phyloP scores from a whole-genome alignment of 2,113 vertebrate species.

The Atherinomorus stipes region DNA sequence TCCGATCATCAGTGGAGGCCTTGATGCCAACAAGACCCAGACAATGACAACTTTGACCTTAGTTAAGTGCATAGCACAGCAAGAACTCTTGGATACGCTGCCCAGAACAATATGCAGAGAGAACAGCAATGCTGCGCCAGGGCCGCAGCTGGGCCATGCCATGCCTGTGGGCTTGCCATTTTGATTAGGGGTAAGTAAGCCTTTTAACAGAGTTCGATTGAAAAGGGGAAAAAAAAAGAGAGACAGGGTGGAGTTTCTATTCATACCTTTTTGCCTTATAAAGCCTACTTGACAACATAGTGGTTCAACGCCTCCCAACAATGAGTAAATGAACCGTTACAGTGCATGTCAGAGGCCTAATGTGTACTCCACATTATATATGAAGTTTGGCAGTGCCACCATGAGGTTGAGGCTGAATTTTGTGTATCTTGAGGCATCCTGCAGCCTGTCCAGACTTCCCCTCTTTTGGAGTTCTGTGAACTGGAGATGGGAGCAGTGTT shows the following conservation, averaged over 20 bases:
- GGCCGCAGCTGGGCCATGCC: slow-evolving; percentile 89
- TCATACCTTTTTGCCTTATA: slow-evolving; percentile 59
- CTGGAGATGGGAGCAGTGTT: slow-evolving; percentile 76
- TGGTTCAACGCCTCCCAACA: slow-evolving; percentile 61
- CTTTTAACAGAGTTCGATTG: slow-evolving; percentile 84
- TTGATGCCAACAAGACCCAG: slow-evolving; percentile 89
- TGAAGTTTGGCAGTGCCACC: slow-evolving; percentile 81
- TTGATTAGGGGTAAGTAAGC: slow-evolving; percentile 91
- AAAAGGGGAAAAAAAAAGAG: slow-evolving; percentile 43
- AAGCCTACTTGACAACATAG: slow-evolving; percentile 63
- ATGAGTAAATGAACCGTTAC: slow-evolving; percentile 57
- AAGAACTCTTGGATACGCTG: slow-evolving; percentile 91
- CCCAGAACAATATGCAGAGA: slow-evolving; percentile 89
- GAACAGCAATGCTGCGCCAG: slow-evolving; percentile 83
- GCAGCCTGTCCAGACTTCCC: slow-evolving; percentile 69
- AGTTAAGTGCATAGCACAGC: slow-evolving; percentile 93
- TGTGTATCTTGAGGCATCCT: slow-evolving; percentile 71
- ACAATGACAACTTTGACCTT: slow-evolving; percentile 95
- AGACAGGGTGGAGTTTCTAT: slow-evolving; percentile 50
- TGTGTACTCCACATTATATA: slow-evolving; percentile 62
- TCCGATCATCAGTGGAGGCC: slow-evolving; percentile 88
- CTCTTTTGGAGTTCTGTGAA: slow-evolving; percentile 78
- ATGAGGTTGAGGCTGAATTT: slow-evolving; percentile 76
- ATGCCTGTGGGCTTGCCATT: slow-evolving; percentile 89
- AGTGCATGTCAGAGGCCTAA: slow-evolving; percentile 59